Evolutionary conservation across 2,113 vertebrate species (phyloP).

Genomic region (Cyprinodon tularosa): DNA sequence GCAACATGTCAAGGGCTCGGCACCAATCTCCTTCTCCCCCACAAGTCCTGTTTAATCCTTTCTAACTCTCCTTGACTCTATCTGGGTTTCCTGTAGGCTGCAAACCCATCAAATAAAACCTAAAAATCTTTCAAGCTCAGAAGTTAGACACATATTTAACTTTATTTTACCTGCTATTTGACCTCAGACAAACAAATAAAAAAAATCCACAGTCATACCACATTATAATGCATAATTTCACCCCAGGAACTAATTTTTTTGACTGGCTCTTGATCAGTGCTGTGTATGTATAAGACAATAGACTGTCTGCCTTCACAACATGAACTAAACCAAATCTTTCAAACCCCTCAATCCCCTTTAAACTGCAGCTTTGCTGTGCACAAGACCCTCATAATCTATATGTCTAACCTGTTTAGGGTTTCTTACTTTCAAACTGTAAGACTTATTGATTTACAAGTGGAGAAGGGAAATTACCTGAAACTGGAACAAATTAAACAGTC

Average conservation of each 20-base stretch:
- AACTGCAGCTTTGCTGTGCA: background rate
- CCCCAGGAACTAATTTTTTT: constrained; percentile 22
- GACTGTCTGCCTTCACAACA: background rate
- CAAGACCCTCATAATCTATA: background rate
- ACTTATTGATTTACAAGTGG: constrained; percentile 61
- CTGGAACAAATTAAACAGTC: constrained; percentile 75
- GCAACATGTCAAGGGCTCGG: constrained; percentile 48
- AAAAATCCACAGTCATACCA: background rate
- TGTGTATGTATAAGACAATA: background rate
- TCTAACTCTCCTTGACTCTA: background rate
- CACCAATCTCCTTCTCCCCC: constrained; percentile 23
- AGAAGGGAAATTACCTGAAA: constrained; percentile 71
- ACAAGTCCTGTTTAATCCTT: constrained; percentile 10
- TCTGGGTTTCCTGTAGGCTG: background rate
- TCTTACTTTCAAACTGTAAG: constrained; percentile 49
- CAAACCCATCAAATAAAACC: background rate
- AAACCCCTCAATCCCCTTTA: background rate
- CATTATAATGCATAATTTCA: constrained; percentile 13
- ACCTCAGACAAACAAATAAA: background rate
- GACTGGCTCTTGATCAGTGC: constrained; percentile 23
- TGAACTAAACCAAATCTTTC: constrained; percentile 9
- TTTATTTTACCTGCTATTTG: constrained; percentile 8
- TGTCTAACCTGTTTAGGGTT: constrained; percentile 25
- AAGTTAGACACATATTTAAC: constrained; percentile 12
- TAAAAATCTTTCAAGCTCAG: constrained; percentile 2